Evolutionary conservation across 2,888 invertebrate genomes (phyloP), one percentile per base, ranked within the genome.

Genomic region (Fissipunctia ypsillon): DNA sequence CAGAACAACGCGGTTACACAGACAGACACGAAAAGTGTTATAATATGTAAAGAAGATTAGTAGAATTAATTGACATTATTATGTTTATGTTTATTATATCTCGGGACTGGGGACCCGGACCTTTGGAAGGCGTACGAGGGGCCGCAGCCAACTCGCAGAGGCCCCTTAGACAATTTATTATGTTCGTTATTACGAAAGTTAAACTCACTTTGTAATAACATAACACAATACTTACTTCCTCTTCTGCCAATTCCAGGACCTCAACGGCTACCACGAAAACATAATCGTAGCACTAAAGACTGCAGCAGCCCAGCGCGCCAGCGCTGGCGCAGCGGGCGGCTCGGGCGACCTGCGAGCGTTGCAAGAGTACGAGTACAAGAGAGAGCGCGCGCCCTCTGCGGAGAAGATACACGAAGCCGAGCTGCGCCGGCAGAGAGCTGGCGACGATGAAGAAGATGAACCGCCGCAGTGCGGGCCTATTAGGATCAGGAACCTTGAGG

Each of bases 181-280:
- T n/a, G n/a, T n/a, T n/a, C n/a, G n/a, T n/a, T n/a, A n/a, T 22
- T 14, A 25, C 12, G 3, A 35, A 9, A 38, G 38, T 61, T 3
- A 22, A 4, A 59, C 4, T 7, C 28, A 7, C 14, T 31, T 14
- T 31, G 9, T 9, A 9, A 50, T 14, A 45, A n/a, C 14, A 16
- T 22, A 10, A 9, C 5, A 7, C 10, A 14, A 25, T 19, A 69
- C 41, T 69, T 35, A 79, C 0, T 12, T 41, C 7, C 3, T 19
- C 16, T 12, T 48, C 2, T 9, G 1, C 4, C 10, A 31, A 22
- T 96, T 98, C n/a, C 98, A 98, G 96, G 98, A 98, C 78, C 96
- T 99, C 59, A 98, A 99, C 92, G 99, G 99, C 57, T 99, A 99
- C 95, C 99, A 99, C 94, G 99, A 99, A 90, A 98, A 98, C 91